These are phyloP conservation scores for Drosophila prostipennis DNA, from an alignment of 2,888 invertebrate genomes.

Conservation along the genomic window DNA sequence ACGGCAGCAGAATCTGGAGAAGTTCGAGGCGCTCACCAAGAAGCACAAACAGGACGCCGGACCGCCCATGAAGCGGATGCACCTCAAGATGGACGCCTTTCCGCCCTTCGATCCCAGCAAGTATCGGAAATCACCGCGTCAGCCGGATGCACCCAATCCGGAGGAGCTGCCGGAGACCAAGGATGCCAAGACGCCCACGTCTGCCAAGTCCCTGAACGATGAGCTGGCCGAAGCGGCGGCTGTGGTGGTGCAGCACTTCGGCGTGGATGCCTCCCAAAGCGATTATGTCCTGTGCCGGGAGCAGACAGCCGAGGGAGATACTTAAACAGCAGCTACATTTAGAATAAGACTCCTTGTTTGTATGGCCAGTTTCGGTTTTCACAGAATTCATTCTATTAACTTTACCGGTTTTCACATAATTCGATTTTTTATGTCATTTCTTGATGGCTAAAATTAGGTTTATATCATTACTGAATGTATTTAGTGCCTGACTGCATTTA, in stretches of 20 bases:
- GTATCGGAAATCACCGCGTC: slow-evolving; percentile 85
- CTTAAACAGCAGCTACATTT: slow-evolving; percentile 34
- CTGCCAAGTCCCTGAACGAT: slow-evolving; percentile 77
- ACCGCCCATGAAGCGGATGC: slow-evolving; percentile 83
- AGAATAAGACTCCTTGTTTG: slow-evolving; percentile 16
- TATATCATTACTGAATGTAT: slow-evolving; percentile 5
- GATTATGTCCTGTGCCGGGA: slow-evolving; percentile 71
- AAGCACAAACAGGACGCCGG: slow-evolving; percentile 83
- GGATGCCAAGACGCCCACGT: slow-evolving; percentile 84
- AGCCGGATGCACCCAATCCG: slow-evolving; percentile 20
- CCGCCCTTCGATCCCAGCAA: slow-evolving; percentile 85
- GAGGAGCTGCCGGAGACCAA: slow-evolving; percentile 24
- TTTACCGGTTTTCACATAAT: not conserved
- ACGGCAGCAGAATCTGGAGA: slow-evolving; percentile 83
- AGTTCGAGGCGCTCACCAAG: slow-evolving; percentile 82
- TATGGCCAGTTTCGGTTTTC: slow-evolving; percentile 28
- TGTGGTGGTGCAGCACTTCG: slow-evolving; percentile 62
- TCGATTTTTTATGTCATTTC: too few relatives aligned
- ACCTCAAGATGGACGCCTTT: slow-evolving; percentile 84
- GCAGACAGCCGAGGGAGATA: slow-evolving; percentile 41
- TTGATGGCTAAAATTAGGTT: slow-evolving; percentile 6
- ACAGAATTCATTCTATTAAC: not conserved
- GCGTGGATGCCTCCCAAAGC: slow-evolving; percentile 68
- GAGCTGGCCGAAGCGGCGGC: slow-evolving; percentile 71
- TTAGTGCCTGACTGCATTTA: slow-evolving; percentile 38